Evolutionary conservation across 2,888 invertebrate genomes (phyloP), one percentile per base, ranked within the genome.

Genomic region (Sipha maydis): DNA sequence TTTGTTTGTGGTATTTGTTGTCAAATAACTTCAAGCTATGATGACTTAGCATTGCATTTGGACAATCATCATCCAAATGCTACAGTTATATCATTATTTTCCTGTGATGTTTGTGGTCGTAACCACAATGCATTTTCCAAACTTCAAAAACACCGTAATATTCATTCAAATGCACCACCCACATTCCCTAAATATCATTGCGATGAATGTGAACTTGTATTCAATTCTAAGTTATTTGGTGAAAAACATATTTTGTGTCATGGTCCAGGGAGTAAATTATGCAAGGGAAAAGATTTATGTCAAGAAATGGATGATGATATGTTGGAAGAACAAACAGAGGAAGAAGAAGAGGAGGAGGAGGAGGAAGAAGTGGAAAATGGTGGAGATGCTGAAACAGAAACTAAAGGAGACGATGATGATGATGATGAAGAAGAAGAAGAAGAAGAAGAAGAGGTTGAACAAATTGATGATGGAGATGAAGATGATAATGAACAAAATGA

Each of bases 81-180:
- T 93, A 73, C 91, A 93, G 90, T 71, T 38, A 93, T 93, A 0
- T 94, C 94, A 83, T 94, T 93, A 90, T 94, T 94, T 89, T 93
- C 94, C 0, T 94, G 94, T 90, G 92, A 93, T 89, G 92, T 92
- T 4, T 93, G 93, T 90, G 93, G 93, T 21, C 91, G 93, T 25
- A 94, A 94, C 90, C 94, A 94, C 90, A 94, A 94, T 90, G 94
- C 94, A 1, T 92, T 93, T 73, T 93, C 93, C 19, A 94, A 94
- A 90, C 90, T 94, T 14, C 91, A 93, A 34, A 91, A 94, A 7
- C 94, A 94, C 90, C 93, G 93, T 92, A 93, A 93, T 41, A 93
- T 94, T 75, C 94, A 94, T 90, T 90, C 90, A 34, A 90, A 91
- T 83, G 90, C 90, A n/a, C 90, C 90, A 38, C 89, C 90, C 14